A percentile compares a stretch with the other conserved stretches of the same genome.
Conservation (phyloP, 2,888 invertebrate species). For the Scaptomyza reducta region DNA sequence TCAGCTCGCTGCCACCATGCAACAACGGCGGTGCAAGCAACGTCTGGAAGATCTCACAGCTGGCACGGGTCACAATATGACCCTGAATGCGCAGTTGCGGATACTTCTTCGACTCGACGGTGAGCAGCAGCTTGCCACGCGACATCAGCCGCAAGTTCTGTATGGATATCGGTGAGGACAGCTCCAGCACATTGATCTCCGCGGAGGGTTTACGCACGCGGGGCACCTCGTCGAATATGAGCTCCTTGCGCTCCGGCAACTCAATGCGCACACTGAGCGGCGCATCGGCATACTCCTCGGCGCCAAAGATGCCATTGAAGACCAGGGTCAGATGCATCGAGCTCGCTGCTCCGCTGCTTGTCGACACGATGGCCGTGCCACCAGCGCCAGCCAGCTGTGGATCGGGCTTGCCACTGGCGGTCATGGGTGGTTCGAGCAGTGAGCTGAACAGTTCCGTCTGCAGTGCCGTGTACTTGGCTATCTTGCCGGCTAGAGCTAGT, state of each 20-base stretch:
- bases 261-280: conserved; percentile 89
- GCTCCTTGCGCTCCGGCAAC: conserved; percentile 89
- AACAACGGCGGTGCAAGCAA: conserved; percentile 86
- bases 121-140: conserved; percentile 90
- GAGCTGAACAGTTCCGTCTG: conserved; percentile 93
- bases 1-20: conserved; percentile 83
- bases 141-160: conserved; percentile 91
- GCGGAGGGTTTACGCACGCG: conserved; percentile 89
- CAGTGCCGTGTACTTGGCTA: conserved; percentile 90
- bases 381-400: conserved; percentile 88
- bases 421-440: conserved; percentile 86
- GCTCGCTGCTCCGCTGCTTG: conserved; percentile 91
- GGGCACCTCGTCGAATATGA: conserved; percentile 89
- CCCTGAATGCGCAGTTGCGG: conserved; percentile 89
- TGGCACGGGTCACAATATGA: conserved; percentile 89
- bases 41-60: conserved; percentile 92
- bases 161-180: conserved; percentile 90
- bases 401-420: conserved; percentile 86
- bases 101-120: conserved; percentile 88
- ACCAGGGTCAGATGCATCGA: conserved; percentile 92
- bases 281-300: conserved; percentile 87
- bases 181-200: conserved; percentile 91
- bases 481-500: conserved; percentile 89
- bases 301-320: conserved; percentile 92
- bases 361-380: conserved; percentile 94